Evolutionary conservation across 2,113 vertebrate genomes (phyloP).

Genomic region (Nanorana parkeri): DNA sequence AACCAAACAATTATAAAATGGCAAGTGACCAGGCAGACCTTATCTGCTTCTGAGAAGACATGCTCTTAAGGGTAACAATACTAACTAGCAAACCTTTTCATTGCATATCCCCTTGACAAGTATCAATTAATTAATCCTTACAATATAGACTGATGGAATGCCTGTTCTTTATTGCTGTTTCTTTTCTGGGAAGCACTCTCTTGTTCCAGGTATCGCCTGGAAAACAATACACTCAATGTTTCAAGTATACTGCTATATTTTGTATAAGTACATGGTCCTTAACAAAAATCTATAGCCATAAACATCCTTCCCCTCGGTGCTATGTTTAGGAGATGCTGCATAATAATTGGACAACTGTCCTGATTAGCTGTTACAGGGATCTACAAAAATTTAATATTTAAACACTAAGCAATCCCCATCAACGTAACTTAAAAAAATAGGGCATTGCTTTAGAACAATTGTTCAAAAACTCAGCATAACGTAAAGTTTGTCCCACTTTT

Average conservation of each 20-base stretch:
- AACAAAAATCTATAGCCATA: constrained; percentile 5
- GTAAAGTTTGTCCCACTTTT: not conserved
- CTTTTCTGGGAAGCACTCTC: not conserved
- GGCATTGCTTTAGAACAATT: too few species aligned
- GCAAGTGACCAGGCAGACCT: not conserved
- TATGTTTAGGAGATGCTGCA: not conserved
- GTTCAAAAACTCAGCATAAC: too few species aligned
- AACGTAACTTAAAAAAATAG: too few species aligned
- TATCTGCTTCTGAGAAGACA: not conserved
- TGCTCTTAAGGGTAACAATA: not conserved
- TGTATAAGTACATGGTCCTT: constrained; percentile 1
- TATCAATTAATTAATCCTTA: constrained; percentile 15
- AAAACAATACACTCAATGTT: not conserved
- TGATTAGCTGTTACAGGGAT: not conserved
- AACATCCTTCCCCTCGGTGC: not conserved
- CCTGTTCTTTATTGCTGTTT: not conserved
- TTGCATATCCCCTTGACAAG: not conserved
- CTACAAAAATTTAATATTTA: not conserved
- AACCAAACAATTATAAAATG: not conserved
- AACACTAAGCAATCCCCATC: not conserved
- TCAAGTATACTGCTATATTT: not conserved
- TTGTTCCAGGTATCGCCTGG: not conserved
- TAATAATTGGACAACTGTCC: not conserved
- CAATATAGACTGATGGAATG: not conserved
- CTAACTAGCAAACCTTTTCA: not conserved